Evolutionary conservation across 2,888 invertebrate genomes (phyloP), one percentile per base, ranked within the genome.

Genomic region (Cephus rjabovi): DNA sequence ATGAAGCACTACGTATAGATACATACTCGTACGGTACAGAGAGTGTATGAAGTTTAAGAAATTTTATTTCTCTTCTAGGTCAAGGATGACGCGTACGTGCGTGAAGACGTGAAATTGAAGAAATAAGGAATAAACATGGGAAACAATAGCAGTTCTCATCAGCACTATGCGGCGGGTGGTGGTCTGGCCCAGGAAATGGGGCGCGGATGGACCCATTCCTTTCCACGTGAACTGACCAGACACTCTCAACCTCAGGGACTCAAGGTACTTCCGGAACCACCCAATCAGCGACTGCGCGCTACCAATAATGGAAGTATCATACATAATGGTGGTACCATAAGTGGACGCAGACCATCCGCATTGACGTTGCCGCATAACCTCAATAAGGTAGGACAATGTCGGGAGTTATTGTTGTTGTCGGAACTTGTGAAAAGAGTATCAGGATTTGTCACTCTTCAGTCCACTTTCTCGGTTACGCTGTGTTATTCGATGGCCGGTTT

Each of bases 291-390:
- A 82, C 92, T 97, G 77, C 94, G 96, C 81, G 94, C 95, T 79
- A 97, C 97, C 4, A 95, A 96, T 91, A 97, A 97, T 92, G 97
- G 97, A 76, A 95, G 95, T 86, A 96, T 97, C 88, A 92, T 97
- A 77, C 96, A 96, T 86, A 95, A 95, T 9, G 97, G 96, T 1
- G 97, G 97, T 76, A 97, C 97, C 82, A 95, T 97, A 89, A 96
- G 95, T 85, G 96, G 96, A 6, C 93, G 96, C 78, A 93, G 93
- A 77, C 93, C 94, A 12, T 89, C 88, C 68, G 85, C 90, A 75
- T 83, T 88, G 77, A 88, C 90, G 75, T 84, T 89, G 78, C 89
- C 90, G 74, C 90, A 90, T 80, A 90, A 90, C 81, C 85, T 88
- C 79, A 87, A 88, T 84, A 89, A 89, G 89, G 89, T 40, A 40